phyloP scores from a whole-genome alignment of 2,113 vertebrate species.

The Erinaceus europaeus region DNA sequence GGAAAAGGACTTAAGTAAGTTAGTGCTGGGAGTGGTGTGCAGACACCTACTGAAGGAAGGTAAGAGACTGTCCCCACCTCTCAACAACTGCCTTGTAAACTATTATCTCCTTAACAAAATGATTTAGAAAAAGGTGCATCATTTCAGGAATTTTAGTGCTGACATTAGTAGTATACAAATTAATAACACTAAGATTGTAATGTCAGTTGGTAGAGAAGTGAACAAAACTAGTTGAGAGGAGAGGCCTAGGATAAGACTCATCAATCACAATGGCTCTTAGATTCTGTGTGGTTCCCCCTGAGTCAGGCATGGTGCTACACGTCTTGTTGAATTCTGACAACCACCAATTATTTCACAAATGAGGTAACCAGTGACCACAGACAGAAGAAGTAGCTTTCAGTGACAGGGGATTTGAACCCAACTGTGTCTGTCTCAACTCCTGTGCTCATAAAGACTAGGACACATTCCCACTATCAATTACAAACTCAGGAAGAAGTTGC shows the following conservation, averaged over 20 bases:
- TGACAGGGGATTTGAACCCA: neutral
- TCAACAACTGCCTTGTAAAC: too few relatives aligned
- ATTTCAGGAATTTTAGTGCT: neutral
- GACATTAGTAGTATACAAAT: neutral
- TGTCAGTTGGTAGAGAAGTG: neutral
- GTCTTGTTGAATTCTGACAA: neutral
- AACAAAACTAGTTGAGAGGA: neutral
- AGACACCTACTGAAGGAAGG: too few relatives aligned
- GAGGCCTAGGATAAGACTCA: neutral
- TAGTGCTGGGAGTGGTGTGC: too few relatives aligned
- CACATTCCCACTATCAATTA: neutral
- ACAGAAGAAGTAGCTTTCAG: neutral
- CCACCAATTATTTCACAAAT: neutral
- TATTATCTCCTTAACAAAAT: too few relatives aligned
- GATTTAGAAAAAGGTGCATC: too few relatives aligned
- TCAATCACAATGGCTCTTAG: neutral
- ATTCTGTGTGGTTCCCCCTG: neutral
- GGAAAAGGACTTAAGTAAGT: too few relatives aligned
- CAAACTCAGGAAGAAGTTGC: neutral
- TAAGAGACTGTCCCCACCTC: too few relatives aligned
- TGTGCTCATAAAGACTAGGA: neutral
- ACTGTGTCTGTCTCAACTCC: neutral
- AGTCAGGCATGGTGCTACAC: neutral
- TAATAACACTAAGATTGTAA: neutral
- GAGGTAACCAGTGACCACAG: neutral